A percentile compares a stretch with the other conserved stretches of the same genome.
phyloP scores from a whole-genome alignment of 2,113 vertebrate genomes.

The Cephalopterus ornatus region DNA sequence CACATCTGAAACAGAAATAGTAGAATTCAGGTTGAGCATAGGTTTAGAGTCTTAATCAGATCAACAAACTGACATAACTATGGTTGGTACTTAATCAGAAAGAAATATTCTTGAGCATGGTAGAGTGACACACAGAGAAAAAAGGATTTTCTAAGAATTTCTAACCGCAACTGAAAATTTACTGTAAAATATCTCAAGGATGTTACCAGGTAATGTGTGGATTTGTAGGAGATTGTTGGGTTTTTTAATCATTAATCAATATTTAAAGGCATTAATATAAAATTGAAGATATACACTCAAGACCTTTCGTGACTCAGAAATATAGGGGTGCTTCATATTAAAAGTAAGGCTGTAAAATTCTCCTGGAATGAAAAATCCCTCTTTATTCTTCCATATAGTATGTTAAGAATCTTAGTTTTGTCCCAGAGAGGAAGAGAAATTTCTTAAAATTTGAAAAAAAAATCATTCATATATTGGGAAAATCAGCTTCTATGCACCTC shows the following conservation, averaged over 20 bases:
- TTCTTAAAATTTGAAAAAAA: background rate
- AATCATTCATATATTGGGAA: background rate
- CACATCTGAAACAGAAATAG: background rate
- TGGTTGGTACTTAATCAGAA: background rate
- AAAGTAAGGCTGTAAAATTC: background rate
- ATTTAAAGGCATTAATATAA: background rate
- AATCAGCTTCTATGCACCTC: background rate
- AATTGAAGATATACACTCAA: background rate
- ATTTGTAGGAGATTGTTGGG: background rate
- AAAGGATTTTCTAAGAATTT: background rate
- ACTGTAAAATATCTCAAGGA: background rate
- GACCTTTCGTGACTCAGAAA: background rate
- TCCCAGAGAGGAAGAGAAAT: background rate
- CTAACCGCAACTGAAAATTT: background rate
- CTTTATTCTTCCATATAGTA: background rate
- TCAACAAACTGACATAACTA: background rate
- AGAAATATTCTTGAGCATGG: background rate
- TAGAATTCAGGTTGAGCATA: background rate
- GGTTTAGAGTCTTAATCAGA: background rate
- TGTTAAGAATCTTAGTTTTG: background rate
- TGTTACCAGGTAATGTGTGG: background rate
- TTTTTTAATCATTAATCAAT: background rate
- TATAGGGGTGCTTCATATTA: rapidly evolving
- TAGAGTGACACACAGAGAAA: background rate
- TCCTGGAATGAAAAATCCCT: background rate